Evolutionary conservation across 2,113 vertebrate genomes (phyloP).

Genomic region (Calidris pygmaea): DNA sequence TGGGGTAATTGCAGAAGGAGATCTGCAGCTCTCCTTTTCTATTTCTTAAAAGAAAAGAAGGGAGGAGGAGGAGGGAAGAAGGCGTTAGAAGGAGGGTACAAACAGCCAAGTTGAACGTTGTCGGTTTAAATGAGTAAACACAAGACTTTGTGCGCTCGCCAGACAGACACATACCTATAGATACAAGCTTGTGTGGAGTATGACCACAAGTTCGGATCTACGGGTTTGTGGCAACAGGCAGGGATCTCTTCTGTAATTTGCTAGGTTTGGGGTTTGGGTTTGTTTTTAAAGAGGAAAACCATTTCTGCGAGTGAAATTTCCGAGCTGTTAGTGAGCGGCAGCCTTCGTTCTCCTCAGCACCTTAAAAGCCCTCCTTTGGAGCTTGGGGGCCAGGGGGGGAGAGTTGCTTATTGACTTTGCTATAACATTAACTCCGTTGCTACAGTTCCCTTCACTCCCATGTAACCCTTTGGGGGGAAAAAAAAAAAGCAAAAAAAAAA

Average conservation of each 20-base stretch:
- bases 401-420: neutral
- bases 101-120: neutral
- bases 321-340: conserved; percentile 34
- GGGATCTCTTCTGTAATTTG: conserved; percentile 64
- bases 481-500: neutral
- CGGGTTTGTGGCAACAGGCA: conserved; percentile 96
- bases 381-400: accelerated
- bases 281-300: neutral
- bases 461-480: neutral
- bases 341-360: neutral
- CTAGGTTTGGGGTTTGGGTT: neutral
- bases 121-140: neutral
- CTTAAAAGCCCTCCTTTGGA: neutral
- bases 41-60: neutral
- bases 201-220: conserved; percentile 99
- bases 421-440: neutral
- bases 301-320: conserved; percentile 55
- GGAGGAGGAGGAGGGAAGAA: neutral
- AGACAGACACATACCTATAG: conserved; percentile 96
- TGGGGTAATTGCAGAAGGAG: neutral
- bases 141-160: conserved; percentile 70
- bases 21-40: neutral
- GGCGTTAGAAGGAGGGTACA: neutral
- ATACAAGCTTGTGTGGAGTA: conserved; percentile 95
- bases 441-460: neutral